Percentiles rank a stretch among this genome's conserved stretches.
Conservation (phyloP, 2,113 vertebrate species). For the Ondatra zibethicus region DNA sequence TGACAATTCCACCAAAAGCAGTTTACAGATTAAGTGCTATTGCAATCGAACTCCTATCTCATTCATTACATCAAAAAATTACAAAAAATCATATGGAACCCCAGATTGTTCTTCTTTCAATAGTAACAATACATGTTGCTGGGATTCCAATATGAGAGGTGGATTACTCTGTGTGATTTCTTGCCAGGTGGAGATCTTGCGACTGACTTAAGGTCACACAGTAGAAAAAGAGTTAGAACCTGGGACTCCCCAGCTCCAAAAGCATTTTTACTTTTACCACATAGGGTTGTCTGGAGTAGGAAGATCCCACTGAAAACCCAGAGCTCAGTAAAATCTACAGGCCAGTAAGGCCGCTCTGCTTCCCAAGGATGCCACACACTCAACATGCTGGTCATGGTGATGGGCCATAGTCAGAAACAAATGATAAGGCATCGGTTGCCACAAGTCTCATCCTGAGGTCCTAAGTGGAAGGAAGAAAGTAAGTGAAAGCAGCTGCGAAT, state of each 20-base stretch:
- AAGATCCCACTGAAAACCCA: background rate
- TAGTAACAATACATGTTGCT: background rate
- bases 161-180: rapidly evolving
- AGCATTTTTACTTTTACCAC: background rate
- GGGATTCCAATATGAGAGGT: background rate
- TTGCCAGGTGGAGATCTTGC: background rate
- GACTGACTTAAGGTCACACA: background rate
- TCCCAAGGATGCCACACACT: background rate
- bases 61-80: background rate
- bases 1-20: background rate
- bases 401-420: background rate
- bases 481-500: background rate
- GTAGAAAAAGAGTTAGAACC: background rate
- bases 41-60: background rate
- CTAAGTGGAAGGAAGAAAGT: background rate
- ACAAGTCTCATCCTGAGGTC: background rate
- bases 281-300: background rate
- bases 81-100: background rate
- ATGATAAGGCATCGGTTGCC: rapidly evolving
- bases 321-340: background rate
- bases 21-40: background rate
- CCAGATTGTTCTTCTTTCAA: background rate
- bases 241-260: background rate
- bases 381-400: background rate
- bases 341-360: background rate